Conservation (phyloP, 92 coral and sea anemone genomes). For the Porites rus region DNA sequence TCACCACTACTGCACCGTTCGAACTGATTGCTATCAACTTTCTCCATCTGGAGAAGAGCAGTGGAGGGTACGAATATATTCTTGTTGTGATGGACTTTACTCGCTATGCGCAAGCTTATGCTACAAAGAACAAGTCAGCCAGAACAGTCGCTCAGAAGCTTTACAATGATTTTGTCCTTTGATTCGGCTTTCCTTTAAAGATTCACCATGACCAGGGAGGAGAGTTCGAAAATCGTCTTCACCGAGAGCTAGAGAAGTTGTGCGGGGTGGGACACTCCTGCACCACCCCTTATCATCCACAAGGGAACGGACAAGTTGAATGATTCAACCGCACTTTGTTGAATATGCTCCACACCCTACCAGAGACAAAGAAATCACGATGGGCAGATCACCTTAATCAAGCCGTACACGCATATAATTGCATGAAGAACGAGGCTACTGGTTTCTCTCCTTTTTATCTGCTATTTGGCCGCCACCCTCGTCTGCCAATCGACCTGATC, state of each 20-base stretch:
- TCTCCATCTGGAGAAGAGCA: slow-evolving; percentile 12
- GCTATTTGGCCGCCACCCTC: slow-evolving; percentile 41
- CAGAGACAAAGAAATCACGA: slow-evolving; percentile 55
- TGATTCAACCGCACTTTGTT: slow-evolving; percentile 51
- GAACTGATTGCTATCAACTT: slow-evolving; percentile 23
- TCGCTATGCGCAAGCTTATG: slow-evolving; percentile 9
- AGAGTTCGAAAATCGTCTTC: slow-evolving; percentile 61
- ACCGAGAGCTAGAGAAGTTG: slow-evolving; percentile 38
- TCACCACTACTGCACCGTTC: slow-evolving; percentile 7
- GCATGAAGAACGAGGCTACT: slow-evolving; percentile 55
- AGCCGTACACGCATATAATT: slow-evolving; percentile 46
- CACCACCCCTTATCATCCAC: slow-evolving; percentile 56
- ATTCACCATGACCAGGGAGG: slow-evolving; percentile 60
- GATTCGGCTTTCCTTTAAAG: slow-evolving; percentile 44
- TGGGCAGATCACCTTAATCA: slow-evolving; percentile 63
- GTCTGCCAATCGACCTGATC: slow-evolving; percentile 41
- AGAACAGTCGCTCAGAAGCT: slow-evolving; percentile 1
- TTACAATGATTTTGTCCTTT: slow-evolving; percentile 33
- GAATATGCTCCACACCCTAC: slow-evolving; percentile 62
- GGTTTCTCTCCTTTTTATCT: slow-evolving; percentile 51
- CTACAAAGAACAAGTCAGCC: slow-evolving; percentile 10
- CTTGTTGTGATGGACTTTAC: slow-evolving; percentile 24
- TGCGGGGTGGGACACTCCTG: slow-evolving; percentile 60
- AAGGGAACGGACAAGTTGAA: slow-evolving; percentile 63
- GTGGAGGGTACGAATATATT: slow-evolving; percentile 23